Conservation (phyloP, 2,888 invertebrate species). For the Leptodirus hochenwartii region DNA sequence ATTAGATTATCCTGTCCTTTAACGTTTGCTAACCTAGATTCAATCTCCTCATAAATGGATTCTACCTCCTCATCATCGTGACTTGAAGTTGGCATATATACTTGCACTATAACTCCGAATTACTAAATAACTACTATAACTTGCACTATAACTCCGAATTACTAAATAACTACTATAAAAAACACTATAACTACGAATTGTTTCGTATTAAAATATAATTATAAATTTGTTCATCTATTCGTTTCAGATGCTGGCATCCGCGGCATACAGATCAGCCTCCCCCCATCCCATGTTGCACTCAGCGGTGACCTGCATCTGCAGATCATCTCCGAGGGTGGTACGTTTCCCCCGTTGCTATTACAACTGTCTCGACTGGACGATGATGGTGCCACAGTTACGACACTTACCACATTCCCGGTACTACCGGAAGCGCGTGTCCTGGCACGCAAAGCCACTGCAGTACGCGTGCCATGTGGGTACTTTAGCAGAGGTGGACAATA, state of each 20-base stretch:
- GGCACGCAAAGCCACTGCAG: slow-evolving; percentile 22
- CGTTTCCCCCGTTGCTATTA: slow-evolving; percentile 24
- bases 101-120: too few relatives aligned
- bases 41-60: too few relatives aligned
- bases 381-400: slow-evolving; percentile 19
- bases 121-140: too few relatives aligned
- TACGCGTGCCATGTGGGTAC: slow-evolving; percentile 44
- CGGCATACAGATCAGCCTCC: slow-evolving; percentile 29
- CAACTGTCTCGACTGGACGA: slow-evolving; percentile 29
- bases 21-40: too few relatives aligned
- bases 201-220: too few relatives aligned
- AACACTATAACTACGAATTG: too few relatives aligned
- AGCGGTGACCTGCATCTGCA: slow-evolving; percentile 62
- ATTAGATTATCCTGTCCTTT: too few relatives aligned
- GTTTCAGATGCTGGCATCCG: slow-evolving; percentile 22
- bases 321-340: slow-evolving; percentile 33
- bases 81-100: too few relatives aligned
- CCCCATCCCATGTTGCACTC: slow-evolving; percentile 57
- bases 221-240: too few relatives aligned
- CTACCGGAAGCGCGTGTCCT: slow-evolving; percentile 24
- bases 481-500: slow-evolving; percentile 54
- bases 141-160: too few relatives aligned
- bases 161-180: too few relatives aligned
- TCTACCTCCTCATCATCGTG: too few relatives aligned
- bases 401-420: slow-evolving; percentile 23